These are phyloP conservation scores for Saturnia japonica DNA, from an alignment of 2,888 invertebrate genomes.

Conservation along the genomic window DNA sequence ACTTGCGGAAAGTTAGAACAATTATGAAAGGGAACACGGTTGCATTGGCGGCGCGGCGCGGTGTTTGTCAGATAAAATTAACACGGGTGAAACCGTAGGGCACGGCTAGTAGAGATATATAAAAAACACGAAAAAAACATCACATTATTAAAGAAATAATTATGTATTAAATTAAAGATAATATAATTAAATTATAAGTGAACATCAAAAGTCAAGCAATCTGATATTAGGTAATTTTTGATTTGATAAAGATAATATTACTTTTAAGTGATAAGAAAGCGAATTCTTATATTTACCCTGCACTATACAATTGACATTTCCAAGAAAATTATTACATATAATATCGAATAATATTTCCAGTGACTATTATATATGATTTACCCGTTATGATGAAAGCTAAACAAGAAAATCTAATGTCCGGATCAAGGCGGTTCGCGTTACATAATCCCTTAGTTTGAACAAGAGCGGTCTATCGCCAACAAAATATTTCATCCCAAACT, in stretches of 20 bases:
- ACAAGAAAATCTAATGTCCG: conserved; percentile 8
- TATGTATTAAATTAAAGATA: too few relatives aligned
- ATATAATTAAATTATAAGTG: too few relatives aligned
- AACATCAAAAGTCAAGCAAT: too few relatives aligned
- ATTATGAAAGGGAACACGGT: too few relatives aligned
- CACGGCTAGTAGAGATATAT: too few relatives aligned
- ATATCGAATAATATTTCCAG: conserved; percentile 5
- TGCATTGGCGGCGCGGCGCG: too few relatives aligned
- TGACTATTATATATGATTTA: conserved; percentile 7
- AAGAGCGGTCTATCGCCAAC: not conserved
- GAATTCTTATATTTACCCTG: not conserved
- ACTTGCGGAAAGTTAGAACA: too few relatives aligned
- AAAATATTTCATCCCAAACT: conserved; percentile 5
- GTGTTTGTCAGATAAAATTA: too few relatives aligned
- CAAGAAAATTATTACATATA: not conserved
- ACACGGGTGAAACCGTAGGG: too few relatives aligned
- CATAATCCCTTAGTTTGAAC: conserved; percentile 2
- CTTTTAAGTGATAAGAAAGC: not conserved
- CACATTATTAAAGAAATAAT: too few relatives aligned
- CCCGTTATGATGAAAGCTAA: conserved; percentile 5
- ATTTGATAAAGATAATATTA: not conserved
- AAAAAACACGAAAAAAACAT: too few relatives aligned
- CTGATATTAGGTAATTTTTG: too few relatives aligned
- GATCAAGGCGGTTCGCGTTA: not conserved
- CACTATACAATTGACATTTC: not conserved